These are phyloP conservation scores for Rhipidura dahli DNA, from an alignment of 2,113 vertebrate species.

Conservation along the genomic window DNA sequence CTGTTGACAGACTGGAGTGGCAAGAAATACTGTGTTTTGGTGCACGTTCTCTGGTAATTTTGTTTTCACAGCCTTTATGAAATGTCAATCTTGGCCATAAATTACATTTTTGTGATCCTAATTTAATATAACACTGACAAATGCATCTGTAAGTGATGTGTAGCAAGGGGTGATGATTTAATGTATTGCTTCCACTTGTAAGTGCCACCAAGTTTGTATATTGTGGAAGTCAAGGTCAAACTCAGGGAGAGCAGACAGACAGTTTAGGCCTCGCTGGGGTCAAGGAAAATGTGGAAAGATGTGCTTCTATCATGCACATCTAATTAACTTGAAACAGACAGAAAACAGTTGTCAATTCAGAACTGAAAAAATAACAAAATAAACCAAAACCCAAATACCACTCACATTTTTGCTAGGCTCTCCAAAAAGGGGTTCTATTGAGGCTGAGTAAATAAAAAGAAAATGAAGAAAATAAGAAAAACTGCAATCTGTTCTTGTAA, in stretches of 20 bases:
- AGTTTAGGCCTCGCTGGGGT: not conserved
- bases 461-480: not conserved
- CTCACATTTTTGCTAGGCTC: not conserved
- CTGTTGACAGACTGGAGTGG: not conserved
- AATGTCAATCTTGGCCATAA: not conserved
- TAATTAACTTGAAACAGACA: not conserved
- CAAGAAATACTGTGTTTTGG: not conserved
- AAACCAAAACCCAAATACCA: not conserved
- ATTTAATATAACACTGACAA: not conserved
- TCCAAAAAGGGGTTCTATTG: not conserved
- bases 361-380: not conserved
- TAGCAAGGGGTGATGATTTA: not conserved
- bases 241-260: not conserved
- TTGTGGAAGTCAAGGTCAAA: not conserved
- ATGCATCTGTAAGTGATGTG: not conserved
- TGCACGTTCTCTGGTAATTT: rapidly evolving
- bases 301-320: not conserved
- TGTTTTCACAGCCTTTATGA: not conserved
- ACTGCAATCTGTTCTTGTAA: not conserved
- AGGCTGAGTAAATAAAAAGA: not conserved
- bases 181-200: not conserved
- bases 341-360: not conserved
- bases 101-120: not conserved
- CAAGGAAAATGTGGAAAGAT: not conserved
- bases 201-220: not conserved